Evolutionary conservation across 2,888 invertebrate species (phyloP), one percentile per base, ranked within the genome.

Genomic region (Pseudococcus longispinus): DNA sequence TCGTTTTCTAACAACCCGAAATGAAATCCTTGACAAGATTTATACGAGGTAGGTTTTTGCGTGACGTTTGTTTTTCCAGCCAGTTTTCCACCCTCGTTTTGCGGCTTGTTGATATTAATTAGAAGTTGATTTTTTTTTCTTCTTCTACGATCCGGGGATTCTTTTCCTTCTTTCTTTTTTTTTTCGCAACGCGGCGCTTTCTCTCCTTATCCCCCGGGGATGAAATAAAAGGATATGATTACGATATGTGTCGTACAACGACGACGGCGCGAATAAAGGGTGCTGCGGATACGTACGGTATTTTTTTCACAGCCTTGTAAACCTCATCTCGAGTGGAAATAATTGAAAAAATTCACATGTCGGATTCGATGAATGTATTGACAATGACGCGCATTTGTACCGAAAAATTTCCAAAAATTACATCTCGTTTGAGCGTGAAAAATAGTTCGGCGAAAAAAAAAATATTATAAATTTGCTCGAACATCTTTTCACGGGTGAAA

Each of bases 101-200:
- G 70, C 70, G 70, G 70, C 70, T 70, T 70, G 70, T 70, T 70
- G 70, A 70, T 70, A 70, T 32, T 70, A 70, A 70, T 70, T 70
- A 70, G 70, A 70, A 70, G 70, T 70, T 29, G 70, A 70, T 70
- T 70, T 70, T 70, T 65, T 70, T 29, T 9, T 70, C 18, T 70
- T 60, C 26, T 65, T 11, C 32, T 29, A 32, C 29, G 70, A 70
- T 29, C 1, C 18, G 44, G n/a, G 55, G 20, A 29, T 29, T 70
- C 26, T 70, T 70, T 70, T 70, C 29, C 15, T 3, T 65, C 65
- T 65, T 26, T 65, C 65, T 6, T 70, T 60, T 55, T 20, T 55
- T 23, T 55, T 55, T 55, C 55, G 6, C n/a, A n/a, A 55, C n/a
- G 20, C 3, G 6, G 20, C 55, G 6, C 55, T 5, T 55, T 55